Percentiles rank a stretch among this genome's conserved stretches.
These are phyloP conservation scores for Amazona guildingii DNA, from an alignment of 2,113 vertebrate genomes.

Conservation along the genomic window DNA sequence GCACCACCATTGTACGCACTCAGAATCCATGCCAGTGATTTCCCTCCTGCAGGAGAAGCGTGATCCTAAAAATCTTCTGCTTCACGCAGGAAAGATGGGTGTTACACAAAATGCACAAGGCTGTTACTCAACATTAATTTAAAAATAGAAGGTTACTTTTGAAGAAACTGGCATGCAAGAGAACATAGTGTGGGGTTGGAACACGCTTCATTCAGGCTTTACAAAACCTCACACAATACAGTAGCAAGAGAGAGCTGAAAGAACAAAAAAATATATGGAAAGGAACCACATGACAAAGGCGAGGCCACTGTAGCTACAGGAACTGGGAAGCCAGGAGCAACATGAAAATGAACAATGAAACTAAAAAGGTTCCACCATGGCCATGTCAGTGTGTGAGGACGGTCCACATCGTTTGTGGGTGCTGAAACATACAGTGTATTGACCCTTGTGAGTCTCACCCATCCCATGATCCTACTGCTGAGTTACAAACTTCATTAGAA, in stretches of 20 bases:
- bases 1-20: background rate
- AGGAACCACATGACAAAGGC: background rate
- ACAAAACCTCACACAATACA: background rate
- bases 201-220: background rate
- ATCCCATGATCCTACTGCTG: too few species aligned
- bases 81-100: background rate
- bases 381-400: background rate
- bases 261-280: background rate
- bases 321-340: background rate
- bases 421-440: background rate
- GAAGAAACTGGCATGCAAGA: background rate
- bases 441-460: background rate
- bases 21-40: background rate
- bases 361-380: background rate
- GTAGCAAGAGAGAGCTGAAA: background rate
- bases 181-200: rapidly evolving
- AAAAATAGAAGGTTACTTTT: background rate
- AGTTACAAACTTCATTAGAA: background rate
- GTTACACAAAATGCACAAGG: background rate
- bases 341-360: background rate
- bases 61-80: background rate
- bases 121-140: background rate
- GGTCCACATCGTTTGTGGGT: background rate
- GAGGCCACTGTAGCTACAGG: rapidly evolving
- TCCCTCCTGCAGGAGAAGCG: background rate